Evolutionary conservation across 2,113 vertebrate species (phyloP), one percentile per base, ranked within the genome.

Genomic region (Rhea pennata): DNA sequence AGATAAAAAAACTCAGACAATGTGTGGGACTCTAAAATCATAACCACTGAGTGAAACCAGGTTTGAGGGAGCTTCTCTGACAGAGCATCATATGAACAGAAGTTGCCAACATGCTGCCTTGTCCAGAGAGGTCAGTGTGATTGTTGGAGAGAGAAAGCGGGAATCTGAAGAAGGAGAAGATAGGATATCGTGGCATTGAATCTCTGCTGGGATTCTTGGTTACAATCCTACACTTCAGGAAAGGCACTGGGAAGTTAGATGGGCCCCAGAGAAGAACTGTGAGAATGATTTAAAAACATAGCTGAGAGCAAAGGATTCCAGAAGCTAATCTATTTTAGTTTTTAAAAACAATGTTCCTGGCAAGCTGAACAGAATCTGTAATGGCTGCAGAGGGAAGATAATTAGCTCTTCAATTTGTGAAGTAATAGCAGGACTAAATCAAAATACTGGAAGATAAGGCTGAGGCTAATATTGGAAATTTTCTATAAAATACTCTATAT

Each of bases 321-420:
- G 67, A 24, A 87, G 56, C 19, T 95, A 84, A 90, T 88, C 91
- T 86, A 74, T 31, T 75, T 88, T 91, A 51, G 66, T 81, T 91
- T 95, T n/a, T 77, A 53, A 88, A 94, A 70, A 27, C 50, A 80
- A 74, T 13, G 54, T 31, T 95, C 26, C 66, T 85, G 71, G 90
- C 67, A 91, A 92, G 58, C 67, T 70, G 78, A 89, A 42, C 21
- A 83, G 78, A 92, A 90, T 86, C 20, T 85, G 13, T 84, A 91
- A 96, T 61, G 29, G 33, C 59, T 90, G 46, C 73, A 29, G 23
- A 88, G 79, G 50, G 59, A 88, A 83, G 36, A 74, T 91, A 94
- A 93, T 94, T 94, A 96, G 59, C 39, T 83, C 40, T 86, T 93
- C 92, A 91, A 66, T 88, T 82, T 91, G 67, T 50, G 50, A 93